These are phyloP conservation scores for Anthopleura sola DNA, from an alignment of 64 coral and sea anemone genomes.

Conservation along the genomic window DNA sequence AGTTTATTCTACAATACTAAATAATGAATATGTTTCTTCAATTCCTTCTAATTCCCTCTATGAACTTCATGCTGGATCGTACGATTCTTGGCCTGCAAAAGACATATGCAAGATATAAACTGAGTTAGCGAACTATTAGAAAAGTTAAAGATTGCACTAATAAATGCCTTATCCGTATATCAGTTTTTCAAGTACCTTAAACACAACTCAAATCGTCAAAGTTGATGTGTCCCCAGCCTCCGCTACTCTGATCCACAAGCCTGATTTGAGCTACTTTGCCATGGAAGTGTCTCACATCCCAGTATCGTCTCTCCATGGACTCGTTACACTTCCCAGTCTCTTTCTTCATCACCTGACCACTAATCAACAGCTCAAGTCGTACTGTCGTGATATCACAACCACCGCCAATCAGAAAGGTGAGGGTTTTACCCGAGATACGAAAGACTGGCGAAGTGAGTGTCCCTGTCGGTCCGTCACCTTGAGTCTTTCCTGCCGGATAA, in stretches of 20 bases:
- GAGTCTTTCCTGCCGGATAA: not conserved
- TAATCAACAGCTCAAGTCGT: constrained; percentile 46
- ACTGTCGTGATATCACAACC: constrained; percentile 30
- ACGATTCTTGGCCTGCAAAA: too few relatives aligned
- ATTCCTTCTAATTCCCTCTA: too few relatives aligned
- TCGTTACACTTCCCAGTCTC: constrained; percentile 40
- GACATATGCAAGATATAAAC: too few relatives aligned
- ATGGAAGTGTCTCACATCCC: constrained; percentile 6
- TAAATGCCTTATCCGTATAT: too few relatives aligned
- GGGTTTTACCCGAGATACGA: not conserved
- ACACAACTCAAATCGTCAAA: constrained; percentile 55
- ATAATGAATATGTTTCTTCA: too few relatives aligned
- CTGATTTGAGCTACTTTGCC: constrained; percentile 33
- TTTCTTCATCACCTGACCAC: not conserved
- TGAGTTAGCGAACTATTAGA: too few relatives aligned
- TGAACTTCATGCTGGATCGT: too few relatives aligned
- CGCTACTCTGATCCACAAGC: constrained; percentile 15
- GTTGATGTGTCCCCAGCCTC: constrained; percentile 54
- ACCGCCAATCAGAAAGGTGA: constrained; percentile 58
- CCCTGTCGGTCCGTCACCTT: constrained; percentile 42
- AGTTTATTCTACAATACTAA: too few relatives aligned
- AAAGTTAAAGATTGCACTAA: too few relatives aligned
- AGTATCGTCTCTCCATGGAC: constrained; percentile 22
- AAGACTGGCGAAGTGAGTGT: constrained; percentile 44
- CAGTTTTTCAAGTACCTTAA: not conserved